phyloP scores from a whole-genome alignment of 2,888 invertebrate genomes.

The Adineta ricciae region DNA sequence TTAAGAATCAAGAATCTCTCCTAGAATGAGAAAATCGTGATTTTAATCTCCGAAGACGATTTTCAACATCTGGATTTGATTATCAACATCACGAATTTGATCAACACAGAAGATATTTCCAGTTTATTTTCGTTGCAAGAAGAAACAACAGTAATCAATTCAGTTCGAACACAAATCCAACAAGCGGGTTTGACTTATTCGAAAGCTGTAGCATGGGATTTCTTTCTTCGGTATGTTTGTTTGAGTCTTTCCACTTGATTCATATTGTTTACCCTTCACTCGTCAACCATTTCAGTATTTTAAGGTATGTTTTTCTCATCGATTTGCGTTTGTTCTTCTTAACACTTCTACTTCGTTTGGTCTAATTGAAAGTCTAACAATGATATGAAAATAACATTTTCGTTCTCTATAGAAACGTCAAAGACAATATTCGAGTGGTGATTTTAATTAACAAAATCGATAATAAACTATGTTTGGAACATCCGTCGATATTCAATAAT shows the following conservation, averaged over 20 bases:
- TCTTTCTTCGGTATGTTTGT: constrained; percentile 45
- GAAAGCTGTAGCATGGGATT: constrained; percentile 49
- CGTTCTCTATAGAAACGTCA: constrained; percentile 44
- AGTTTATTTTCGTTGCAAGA: constrained; percentile 48
- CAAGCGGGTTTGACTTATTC: constrained; percentile 49
- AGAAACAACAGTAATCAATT: constrained; percentile 49
- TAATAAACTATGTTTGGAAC: constrained; percentile 45
- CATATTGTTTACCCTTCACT: not conserved
- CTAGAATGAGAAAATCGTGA: constrained; percentile 46
- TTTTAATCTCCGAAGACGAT: constrained; percentile 46
- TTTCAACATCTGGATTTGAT: constrained; percentile 45
- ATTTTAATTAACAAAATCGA: constrained; percentile 42
- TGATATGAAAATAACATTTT: no score
- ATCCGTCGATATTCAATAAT: constrained; percentile 45
- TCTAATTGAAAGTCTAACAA: not conserved
- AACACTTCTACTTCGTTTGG: not conserved
- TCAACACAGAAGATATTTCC: constrained; percentile 37
- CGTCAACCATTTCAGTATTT: not conserved
- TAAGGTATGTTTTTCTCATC: not conserved
- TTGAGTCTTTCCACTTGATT: no score
- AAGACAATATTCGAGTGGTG: constrained; percentile 46
- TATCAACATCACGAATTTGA: constrained; percentile 43
- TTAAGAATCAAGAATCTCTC: not conserved
- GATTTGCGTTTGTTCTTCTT: not conserved
- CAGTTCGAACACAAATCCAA: constrained; percentile 48